Base-by-base conservation (phyloP, 1,140 invertebrate genomes). In the Cherax quadricarinatus region DNA sequence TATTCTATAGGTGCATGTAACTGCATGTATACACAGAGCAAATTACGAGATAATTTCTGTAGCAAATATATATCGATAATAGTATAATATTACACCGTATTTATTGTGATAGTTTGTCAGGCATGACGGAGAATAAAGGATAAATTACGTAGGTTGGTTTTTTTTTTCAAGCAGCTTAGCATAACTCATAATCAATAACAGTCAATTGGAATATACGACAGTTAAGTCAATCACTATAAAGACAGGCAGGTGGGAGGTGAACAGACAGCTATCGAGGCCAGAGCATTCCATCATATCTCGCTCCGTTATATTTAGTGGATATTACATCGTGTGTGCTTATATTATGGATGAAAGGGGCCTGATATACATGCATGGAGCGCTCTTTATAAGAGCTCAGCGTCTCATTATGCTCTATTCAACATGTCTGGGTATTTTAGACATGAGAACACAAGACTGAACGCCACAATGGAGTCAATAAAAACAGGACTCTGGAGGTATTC, bases 111-210 rank as follows among this genome's bases (percentile, higher is more conserved):
- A 41, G 70, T 49, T 66, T 87, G 86, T 87, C 86, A 87, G 62
- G 70, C 86, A 78, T 87, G 86, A 87, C 86, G 70, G 73, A 79
- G n/a, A 87, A 60, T 75, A 79, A 57, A 49, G 12, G 30, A 87
- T 87, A 78, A 78, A 53, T 53, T 87, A 87, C 60, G 62, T 60
- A 57, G 48, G 48, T 78, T 49, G 48, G 1, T 12, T 60, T 60
- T 87, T 87, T 70, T 75, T 57, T 1, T 57, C 12, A 9, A 0
- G 53, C 48, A 48, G 53, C 21, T 41, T 14, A 21, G 48, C 14
- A 75, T 87, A 87, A 87, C 73, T 87, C 73, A 87, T 60, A 78
- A 78, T 78, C 86, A 87, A 75, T 78, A 87, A 87, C 86, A 87
- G 86, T 78, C 86, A 75, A 78, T 78, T 79, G 86, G 70, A 78